Base-by-base conservation (phyloP, 2,888 invertebrate genomes). In the Drosophila anomelani region DNA sequence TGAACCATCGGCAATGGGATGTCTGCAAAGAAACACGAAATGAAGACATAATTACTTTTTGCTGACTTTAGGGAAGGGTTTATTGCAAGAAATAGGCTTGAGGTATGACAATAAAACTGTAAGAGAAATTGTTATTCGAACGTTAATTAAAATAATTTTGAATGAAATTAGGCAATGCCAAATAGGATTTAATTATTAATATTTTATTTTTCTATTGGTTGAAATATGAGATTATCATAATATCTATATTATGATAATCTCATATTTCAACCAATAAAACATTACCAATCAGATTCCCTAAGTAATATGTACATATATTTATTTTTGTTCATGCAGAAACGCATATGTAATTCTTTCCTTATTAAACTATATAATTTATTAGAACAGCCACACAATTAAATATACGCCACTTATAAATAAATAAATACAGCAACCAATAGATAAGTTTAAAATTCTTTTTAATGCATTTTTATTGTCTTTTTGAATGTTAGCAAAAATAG, bases 11-110 rank as follows among this genome's bases (percentile, higher is more conserved):
- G 20, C 61, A 78, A 73, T 76, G 78, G 76, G 72, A 83, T 80
- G 71, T 88, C 90, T 90, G 88, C 58, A 90, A 90, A 73, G 66
- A 78, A 74, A 64, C 56, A 38, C 44, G 9, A 64, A 68, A 44
- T 43, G 49, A 46, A 54, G 64, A 44, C 20, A 46, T 34, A 43
- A 53, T 76, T 66, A 73, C 55, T 49, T 64, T 55, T 43, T 36
- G 9, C 15, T 12, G 44, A 43, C 12, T 29, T 39, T 36, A 7
- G 8, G 13, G 38, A 15, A 23, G 26, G 10, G 3, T 1, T 12
- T 13, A 6, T 5, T n/a, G 6, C 9, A n/a, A n/a, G 29, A 0
- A n/a, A 7, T 8, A 8, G 49, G 17, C 4, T 17, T 12, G 0
- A 17, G 32, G 13, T 4, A 49, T n/a, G 46, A 5, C 15, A 15